Base-by-base conservation (phyloP, 2,797 vertebrate species). In the Smutsia temminckii region DNA sequence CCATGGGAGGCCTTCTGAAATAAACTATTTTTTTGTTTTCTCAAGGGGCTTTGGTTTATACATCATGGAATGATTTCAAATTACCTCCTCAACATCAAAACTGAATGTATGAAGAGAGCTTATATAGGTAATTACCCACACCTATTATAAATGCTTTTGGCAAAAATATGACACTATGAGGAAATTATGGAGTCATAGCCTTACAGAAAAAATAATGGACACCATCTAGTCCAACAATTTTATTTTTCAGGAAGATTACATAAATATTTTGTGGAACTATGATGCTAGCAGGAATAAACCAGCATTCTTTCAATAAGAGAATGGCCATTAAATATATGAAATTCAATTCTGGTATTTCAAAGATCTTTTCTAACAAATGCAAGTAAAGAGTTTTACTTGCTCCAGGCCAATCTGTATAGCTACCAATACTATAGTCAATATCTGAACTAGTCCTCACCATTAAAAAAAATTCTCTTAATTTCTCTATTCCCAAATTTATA, bases 301-400 rank as follows among this genome's bases (percentile, higher is more conserved):
- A 87, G 40, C 49, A 71, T 68, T 84, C 25, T 87, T 92, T 64
- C 2, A 79, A 64, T 80, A 94, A 93, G 8, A 89, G 80, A 89
- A 91, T 63, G 69, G 37, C 5, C 40, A 93, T 64, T n/a, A 95
- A 77, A 59, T 77, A 88, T 11, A 90, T 18, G 77, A 96, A 94
- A 78, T 34, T 89, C 13, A 89, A 89, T 78, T 74, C 53, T 74
- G 9, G 13, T 78, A 89, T 80, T 95, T 86, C 51, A 91, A 72
- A 84, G 40, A 75, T 2, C 32, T 34, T 77, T 91, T 59, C 71
- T 77, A 80, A 9, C 55, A 90, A 93, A 66, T 63, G 2, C 8
- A 95, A 83, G 49, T 85, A 53, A 88, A 88, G 37, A 79, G n/a
- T 84, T 90, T 90, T 75, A 92, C 25, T 87, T 95, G 27, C 34